Evolutionary conservation across 2,797 vertebrate species (phyloP), one percentile per base, ranked within the genome.

Genomic region (Xiphophorus birchmanni): DNA sequence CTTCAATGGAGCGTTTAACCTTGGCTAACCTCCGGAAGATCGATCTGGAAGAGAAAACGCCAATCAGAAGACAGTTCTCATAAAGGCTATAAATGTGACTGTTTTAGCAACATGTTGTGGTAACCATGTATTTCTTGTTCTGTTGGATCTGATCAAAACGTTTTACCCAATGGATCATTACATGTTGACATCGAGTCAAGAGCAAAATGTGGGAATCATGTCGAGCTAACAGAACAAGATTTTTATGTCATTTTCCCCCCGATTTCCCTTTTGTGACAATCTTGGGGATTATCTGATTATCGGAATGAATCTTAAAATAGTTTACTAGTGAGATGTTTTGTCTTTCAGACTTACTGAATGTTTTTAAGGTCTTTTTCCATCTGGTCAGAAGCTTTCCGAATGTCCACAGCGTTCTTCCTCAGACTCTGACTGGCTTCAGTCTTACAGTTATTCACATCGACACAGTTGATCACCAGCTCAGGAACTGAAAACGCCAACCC

Each of bases 381-480:
- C 40, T 69, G 65, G 5, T 69, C 65, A 44, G 65, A 42, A 7
- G 65, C 65, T 6, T 6, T 69, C 23, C 11, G 37, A 6, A 69
- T 69, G 37, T 69, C 65, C 37, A 21, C 40, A 69, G 65, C 65
- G 12, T 69, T 69, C 5, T 69, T 69, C 40, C 7, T 69, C 65
- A 69, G 65, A 44, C 23, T 69, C 65, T 11, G 37, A 69, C 65
- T 69, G 65, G 65, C 65, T 69, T 69, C 40, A 44, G 37, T 69
- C 37, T 42, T 13, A n/a, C 21, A 69, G 37, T 69, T 69, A 0
- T 69, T 69, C 11, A 44, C 3, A 26, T 69, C 65, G 2, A 42
- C 5, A 26, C 65, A 69, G 37, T 69, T 69, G 40, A 69, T 26
- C 65, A 69, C 65, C 65, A 69, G 23, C 65, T 69, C 65, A 69